Percentiles rank a stretch among this genome's conserved stretches.
phyloP scores from a whole-genome alignment of 2,888 invertebrate genomes.

The Aphidius colemani region DNA sequence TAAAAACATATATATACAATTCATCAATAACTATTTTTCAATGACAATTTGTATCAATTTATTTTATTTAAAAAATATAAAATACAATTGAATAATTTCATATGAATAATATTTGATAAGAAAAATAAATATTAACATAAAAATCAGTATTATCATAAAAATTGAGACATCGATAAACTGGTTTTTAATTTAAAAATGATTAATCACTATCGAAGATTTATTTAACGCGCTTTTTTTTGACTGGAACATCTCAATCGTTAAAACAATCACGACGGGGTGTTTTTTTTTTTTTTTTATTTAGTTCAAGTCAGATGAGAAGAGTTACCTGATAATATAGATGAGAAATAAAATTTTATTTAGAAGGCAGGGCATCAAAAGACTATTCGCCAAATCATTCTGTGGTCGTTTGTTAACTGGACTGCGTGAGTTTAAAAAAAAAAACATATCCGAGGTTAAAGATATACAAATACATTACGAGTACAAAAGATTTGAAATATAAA shows the following conservation, averaged over 20 bases:
- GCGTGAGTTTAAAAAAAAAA: constrained; percentile 5
- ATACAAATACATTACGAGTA: too few relatives aligned
- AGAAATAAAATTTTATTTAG: constrained; percentile 8
- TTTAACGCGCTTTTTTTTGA: constrained; percentile 24
- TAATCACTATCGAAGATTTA: constrained; percentile 47
- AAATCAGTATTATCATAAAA: constrained; percentile 27
- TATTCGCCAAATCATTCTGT: constrained; percentile 58
- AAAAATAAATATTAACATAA: constrained; percentile 6
- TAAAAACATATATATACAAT: constrained; percentile 22
- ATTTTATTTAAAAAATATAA: neutral
- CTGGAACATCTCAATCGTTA: constrained; percentile 58
- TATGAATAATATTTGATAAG: neutral
- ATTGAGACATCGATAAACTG: constrained; percentile 51
- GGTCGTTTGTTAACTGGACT: constrained; percentile 56
- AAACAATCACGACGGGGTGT: constrained; percentile 54
- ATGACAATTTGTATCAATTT: constrained; percentile 17
- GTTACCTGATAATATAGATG: neutral
- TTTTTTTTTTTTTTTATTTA: neutral
- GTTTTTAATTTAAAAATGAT: constrained; percentile 59
- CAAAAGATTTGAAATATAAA: neutral
- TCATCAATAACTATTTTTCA: constrained; percentile 21
- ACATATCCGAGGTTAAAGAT: neutral
- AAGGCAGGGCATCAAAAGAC: constrained; percentile 29
- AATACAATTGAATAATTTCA: neutral
- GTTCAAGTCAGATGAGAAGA: too few relatives aligned